Base-by-base conservation (phyloP, 2,888 invertebrate species). In the Leptopilina syphax region DNA sequence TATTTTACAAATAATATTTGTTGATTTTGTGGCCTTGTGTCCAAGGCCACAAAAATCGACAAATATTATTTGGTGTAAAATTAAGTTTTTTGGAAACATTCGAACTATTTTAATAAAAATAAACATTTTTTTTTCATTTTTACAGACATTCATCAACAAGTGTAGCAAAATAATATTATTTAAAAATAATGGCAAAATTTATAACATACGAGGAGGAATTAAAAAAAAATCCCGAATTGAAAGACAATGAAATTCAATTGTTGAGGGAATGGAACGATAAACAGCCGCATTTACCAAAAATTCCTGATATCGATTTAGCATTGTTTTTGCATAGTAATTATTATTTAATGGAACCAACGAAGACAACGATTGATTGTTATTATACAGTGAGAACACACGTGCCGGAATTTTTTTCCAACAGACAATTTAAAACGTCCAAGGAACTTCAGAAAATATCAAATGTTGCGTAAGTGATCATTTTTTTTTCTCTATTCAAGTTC, bases 311-410 rank as follows among this genome's bases (percentile, higher is more conserved):
- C 76, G 95, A 95, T 82, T 92, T 95, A 10, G 94, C 95, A 76
- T 90, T 95, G 57, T 95, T 95, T 80, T 94, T 95, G 84, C 95
- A 96, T 90, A 95, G 95, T 87, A 96, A 96, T 90, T 93, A 94
- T 80, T 94, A 94, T 85, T 95, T 95, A 84, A 92, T 95, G 77
- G 96, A 95, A 84, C 93, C 94, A 24, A 93, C 96, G 0, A 96
- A 96, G 89, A 92, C 93, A 73, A 95, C 95, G 9, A 93, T 96
- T 57, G 96, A 96, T 86, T 93, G 94, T 0, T 94, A 95, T 90
- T 95, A 94, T 86, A 96, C 96, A 0, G 92, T 95, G 6, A 93
- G 94, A 85, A 95, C 95, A 0, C 94, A 95, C 82, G 94, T 95
- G 87, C 94, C 94, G 0, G 87, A 88, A 78, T 87, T 88, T 79